Base-by-base conservation (phyloP, 2,113 vertebrate genomes). In the Pachycephala philippinensis region DNA sequence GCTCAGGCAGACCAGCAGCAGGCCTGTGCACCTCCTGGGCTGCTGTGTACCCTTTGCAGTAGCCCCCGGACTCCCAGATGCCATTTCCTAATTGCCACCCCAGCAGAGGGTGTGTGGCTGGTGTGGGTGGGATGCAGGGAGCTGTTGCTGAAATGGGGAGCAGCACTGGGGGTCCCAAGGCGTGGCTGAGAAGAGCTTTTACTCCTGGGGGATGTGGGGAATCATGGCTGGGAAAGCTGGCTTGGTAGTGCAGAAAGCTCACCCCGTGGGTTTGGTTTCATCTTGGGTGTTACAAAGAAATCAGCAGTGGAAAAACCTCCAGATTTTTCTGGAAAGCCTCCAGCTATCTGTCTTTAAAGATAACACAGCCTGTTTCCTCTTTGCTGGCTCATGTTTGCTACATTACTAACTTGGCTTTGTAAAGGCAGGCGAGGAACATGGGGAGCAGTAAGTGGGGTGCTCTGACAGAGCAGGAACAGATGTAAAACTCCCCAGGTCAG, bases 191-290 rank as follows among this genome's bases (percentile, higher is more conserved):
- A 60, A 20, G 28, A 59, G 53, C 13, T 79, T n/a, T 17, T n/a
- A 13, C 31, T 50, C 22, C 35, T 3, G 3, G 26, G 24, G 26
- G 2, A 21, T 1, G 0, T 0, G 6, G 20, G 3, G 15, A 2
- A 53, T 11, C 42, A 39, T 0, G 1, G 21, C 53, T 2, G 14
- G 53, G 22, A 77, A 45, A 88, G 35, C 20, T 93, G 1, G 0
- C 2, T 5, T 19, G 45, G 75, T n/a, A 33, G 10, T 42, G 57
- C 76, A 63, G 28, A 35, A 56, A 76, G 14, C 8, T 2, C 11
- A 23, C 27, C 18, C 27, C 1, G 0, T 15, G 57, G n/a, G 11
- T 63, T 79, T 93, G 52, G 8, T 22, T 33, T 78, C 56, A 35
- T 50, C 30, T 69, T 2, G 1, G 35, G 19, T 45, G 27, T 47